phyloP scores from a whole-genome alignment of 2,888 invertebrate genomes.

The Pterostichus madidus region DNA sequence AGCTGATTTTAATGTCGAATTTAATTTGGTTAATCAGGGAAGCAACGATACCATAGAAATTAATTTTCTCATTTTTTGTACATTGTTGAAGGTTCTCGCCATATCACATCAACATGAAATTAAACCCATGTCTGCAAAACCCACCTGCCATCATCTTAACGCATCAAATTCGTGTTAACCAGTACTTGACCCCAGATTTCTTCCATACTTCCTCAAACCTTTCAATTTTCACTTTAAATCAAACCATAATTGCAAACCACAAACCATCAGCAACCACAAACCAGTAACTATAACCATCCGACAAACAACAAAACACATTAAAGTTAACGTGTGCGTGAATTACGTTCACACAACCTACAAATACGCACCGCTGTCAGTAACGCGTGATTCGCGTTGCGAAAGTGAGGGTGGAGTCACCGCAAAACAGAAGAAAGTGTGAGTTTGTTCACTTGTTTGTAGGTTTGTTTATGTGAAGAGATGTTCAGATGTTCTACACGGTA shows the following conservation, averaged over 20 bases:
- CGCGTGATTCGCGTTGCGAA: slow-evolving; percentile 15
- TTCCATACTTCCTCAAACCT: slow-evolving; percentile 9
- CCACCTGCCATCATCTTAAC: no score
- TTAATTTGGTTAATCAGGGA: no score
- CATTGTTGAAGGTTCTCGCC: no score
- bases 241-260: slow-evolving; percentile 23
- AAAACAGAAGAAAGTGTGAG: slow-evolving; percentile 42
- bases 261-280: not conserved
- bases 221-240: slow-evolving; percentile 22
- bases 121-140: no score
- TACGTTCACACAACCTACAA: slow-evolving; percentile 15
- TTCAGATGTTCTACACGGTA: not conserved
- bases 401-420: slow-evolving; percentile 38
- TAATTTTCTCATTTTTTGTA: no score
- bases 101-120: no score
- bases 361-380: slow-evolving; percentile 12
- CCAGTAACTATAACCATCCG: not conserved
- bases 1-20: no score
- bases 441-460: slow-evolving; percentile 40
- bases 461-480: slow-evolving; percentile 35
- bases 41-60: no score
- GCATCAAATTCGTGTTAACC: slow-evolving; percentile 11
- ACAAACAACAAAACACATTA: slow-evolving; percentile 1
- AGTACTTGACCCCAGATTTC: slow-evolving; percentile 24
- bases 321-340: not conserved